Conservation (phyloP, 2,797 vertebrate species). For the Lateolabrax maculatus region DNA sequence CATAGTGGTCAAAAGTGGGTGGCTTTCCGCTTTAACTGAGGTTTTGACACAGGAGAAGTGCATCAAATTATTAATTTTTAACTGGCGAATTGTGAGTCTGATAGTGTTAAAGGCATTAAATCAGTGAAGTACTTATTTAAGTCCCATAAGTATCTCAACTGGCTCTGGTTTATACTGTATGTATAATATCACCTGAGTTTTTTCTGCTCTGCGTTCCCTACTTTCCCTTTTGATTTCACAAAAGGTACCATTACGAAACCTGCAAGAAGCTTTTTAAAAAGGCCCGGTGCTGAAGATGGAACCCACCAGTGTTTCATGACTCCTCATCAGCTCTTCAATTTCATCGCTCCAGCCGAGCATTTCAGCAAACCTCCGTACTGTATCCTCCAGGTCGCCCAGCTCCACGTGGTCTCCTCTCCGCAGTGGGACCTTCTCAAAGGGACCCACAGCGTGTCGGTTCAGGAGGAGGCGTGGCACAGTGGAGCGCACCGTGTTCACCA, state of each 20-base stretch:
- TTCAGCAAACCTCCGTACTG: constrained; percentile 80
- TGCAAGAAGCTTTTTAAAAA: not conserved
- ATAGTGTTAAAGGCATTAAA: not conserved
- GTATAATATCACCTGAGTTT: not conserved
- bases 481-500: constrained; percentile 86
- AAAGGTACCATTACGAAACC: not conserved
- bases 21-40: no score
- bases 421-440: constrained; percentile 80
- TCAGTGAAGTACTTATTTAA: not conserved
- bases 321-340: constrained; percentile 83
- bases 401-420: constrained; percentile 83
- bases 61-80: no score
- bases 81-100: no score
- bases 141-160: not conserved
- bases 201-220: not conserved
- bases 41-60: no score
- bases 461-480: constrained; percentile 86
- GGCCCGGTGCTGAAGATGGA: not conserved
- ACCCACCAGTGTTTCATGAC: constrained; percentile 72
- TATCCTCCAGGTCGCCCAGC: constrained; percentile 83
- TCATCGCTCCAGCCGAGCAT: constrained; percentile 84
- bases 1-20: no score
- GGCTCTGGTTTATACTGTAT: not conserved
- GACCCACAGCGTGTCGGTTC: constrained; percentile 85
- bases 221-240: not conserved